Evolutionary conservation across 1,140 invertebrate genomes (phyloP).

Genomic region (Drosophila orena): DNA sequence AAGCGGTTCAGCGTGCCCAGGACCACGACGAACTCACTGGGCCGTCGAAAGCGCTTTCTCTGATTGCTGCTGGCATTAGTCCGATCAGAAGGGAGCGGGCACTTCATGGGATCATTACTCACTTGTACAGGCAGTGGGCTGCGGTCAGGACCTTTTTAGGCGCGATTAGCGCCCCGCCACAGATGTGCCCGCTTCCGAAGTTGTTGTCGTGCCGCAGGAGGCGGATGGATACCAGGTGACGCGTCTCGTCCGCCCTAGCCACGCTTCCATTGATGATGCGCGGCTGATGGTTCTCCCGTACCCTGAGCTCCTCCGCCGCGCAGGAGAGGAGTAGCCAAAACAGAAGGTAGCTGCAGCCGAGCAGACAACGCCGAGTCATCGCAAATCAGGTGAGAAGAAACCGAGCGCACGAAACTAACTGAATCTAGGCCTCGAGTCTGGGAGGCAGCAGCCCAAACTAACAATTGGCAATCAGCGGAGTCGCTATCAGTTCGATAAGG

Average conservation of each 20-base stretch:
- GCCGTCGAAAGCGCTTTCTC: slow-evolving; percentile 66
- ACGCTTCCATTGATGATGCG: slow-evolving; percentile 76
- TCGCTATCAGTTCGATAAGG: slow-evolving; percentile 51
- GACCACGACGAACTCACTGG: slow-evolving; percentile 73
- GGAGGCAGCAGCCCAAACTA: slow-evolving; percentile 16
- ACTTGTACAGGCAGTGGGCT: slow-evolving; percentile 85
- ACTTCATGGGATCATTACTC: slow-evolving; percentile 26
- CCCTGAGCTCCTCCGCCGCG: background rate
- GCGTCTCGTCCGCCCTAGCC: slow-evolving; percentile 50
- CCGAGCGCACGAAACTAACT: slow-evolving; percentile 33
- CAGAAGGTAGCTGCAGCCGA: background rate
- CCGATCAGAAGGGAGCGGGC: background rate
- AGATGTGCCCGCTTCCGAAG: slow-evolving; percentile 82
- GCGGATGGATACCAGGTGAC: slow-evolving; percentile 81
- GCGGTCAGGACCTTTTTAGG: slow-evolving; percentile 85
- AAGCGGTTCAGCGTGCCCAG: slow-evolving; percentile 79
- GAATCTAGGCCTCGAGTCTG: slow-evolving; percentile 3
- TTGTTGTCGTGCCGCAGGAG: slow-evolving; percentile 59
- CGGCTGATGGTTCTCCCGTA: slow-evolving; percentile 11
- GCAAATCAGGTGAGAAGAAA: slow-evolving; percentile 8
- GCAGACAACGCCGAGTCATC: slow-evolving; percentile 5
- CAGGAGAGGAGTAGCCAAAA: background rate
- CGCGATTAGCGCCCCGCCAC: slow-evolving; percentile 83
- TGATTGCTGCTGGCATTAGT: slow-evolving; percentile 33
- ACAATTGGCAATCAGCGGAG: slow-evolving; percentile 55